Evolutionary conservation across 2,113 vertebrate species (phyloP).

Genomic region (Microcebus jonahi): DNA sequence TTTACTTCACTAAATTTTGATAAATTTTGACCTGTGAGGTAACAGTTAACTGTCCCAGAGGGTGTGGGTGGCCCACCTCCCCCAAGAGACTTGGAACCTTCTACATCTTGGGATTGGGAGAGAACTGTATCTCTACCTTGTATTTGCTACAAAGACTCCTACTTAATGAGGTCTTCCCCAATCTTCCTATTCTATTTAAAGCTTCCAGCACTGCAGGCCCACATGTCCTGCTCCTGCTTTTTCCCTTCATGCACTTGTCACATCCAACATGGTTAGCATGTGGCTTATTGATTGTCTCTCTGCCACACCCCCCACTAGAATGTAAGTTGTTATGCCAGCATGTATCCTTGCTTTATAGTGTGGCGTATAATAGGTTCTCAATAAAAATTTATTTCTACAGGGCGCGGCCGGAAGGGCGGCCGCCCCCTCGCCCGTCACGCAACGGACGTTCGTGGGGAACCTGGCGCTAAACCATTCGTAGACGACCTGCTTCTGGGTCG

Average conservation of each 20-base stretch:
- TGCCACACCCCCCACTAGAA: not conserved
- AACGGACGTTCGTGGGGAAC: too few species aligned
- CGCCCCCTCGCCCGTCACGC: too few species aligned
- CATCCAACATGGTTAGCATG: not conserved
- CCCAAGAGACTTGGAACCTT: not conserved
- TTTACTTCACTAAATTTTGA: not conserved
- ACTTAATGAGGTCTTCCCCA: not conserved
- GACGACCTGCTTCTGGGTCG: too few species aligned
- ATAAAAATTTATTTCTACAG: slow-evolving; percentile 22
- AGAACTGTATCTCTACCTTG: not conserved
- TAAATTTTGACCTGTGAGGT: not conserved
- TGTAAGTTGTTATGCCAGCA: not conserved
- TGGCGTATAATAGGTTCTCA: slow-evolving; percentile 14
- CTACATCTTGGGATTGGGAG: not conserved
- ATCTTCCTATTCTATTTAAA: not conserved
- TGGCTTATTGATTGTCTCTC: not conserved
- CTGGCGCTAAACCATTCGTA: too few species aligned
- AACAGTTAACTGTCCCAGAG: not conserved
- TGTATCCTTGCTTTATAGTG: not conserved
- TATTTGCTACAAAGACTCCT: not conserved
- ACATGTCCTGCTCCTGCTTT: not conserved
- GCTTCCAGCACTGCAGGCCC: not conserved
- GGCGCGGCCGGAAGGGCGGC: too few species aligned
- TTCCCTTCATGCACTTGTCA: not conserved
- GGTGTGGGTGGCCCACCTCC: not conserved